These are phyloP conservation scores for Phycodurus eques DNA, from an alignment of 2,113 vertebrate genomes.

Conservation along the genomic window DNA sequence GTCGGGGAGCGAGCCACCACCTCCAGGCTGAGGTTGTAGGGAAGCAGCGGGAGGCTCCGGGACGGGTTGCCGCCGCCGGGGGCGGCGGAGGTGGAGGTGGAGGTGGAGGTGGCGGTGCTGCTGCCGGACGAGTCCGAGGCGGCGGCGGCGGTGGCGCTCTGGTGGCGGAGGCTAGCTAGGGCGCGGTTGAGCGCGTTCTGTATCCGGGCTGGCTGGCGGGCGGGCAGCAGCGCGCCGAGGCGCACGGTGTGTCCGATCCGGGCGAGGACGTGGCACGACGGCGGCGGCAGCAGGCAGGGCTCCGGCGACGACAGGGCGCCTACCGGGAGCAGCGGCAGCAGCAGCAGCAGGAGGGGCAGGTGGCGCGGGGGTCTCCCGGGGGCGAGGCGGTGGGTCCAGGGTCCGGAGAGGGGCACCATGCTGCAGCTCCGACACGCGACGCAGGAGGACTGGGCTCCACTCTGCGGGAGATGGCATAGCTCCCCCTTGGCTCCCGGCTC, in stretches of 20 bases:
- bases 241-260: constrained; percentile 81
- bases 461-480: constrained; percentile 75
- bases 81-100: constrained; percentile 33
- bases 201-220: constrained; percentile 72
- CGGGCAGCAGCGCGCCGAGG: constrained; percentile 81
- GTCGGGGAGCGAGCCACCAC: constrained; percentile 71
- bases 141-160: constrained; percentile 40
- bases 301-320: constrained; percentile 58
- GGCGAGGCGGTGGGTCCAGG: constrained; percentile 66
- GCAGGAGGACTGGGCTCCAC: constrained; percentile 66
- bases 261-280: constrained; percentile 79
- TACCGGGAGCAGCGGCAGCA: constrained; percentile 57
- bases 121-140: constrained; percentile 52
- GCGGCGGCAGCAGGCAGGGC: constrained; percentile 70
- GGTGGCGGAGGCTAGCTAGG: constrained; percentile 73
- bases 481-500: constrained; percentile 64
- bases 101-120: constrained; percentile 26
- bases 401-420: constrained; percentile 70
- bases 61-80: constrained; percentile 46
- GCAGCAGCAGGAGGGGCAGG: constrained; percentile 34
- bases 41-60: constrained; percentile 66
- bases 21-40: constrained; percentile 85
- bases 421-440: constrained; percentile 67
- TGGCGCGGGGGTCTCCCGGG: constrained; percentile 54
- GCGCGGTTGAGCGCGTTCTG: constrained; percentile 80